These are phyloP conservation scores for Anhinga anhinga DNA, from an alignment of 2,113 vertebrate genomes.

Conservation along the genomic window DNA sequence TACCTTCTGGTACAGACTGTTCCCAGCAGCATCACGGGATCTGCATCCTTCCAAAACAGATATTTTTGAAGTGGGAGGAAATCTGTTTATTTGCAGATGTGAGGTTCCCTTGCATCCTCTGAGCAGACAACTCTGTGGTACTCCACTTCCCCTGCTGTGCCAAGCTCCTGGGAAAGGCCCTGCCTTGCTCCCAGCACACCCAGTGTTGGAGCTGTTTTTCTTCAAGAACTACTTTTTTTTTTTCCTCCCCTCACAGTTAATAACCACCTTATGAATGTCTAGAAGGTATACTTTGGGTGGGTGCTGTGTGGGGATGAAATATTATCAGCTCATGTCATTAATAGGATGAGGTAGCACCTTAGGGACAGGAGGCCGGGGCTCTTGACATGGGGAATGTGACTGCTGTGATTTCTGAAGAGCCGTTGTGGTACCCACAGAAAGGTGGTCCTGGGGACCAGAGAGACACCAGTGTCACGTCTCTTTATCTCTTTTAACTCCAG, in stretches of 20 bases:
- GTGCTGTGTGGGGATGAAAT: background rate
- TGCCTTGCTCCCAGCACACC: background rate
- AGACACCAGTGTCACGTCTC: background rate
- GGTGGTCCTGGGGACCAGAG: background rate
- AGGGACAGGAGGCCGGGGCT: background rate
- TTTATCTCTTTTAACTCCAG: constrained; percentile 63
- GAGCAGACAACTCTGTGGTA: background rate
- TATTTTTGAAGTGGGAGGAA: background rate
- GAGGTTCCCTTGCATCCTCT: background rate
- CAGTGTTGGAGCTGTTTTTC: background rate
- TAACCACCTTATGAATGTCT: background rate
- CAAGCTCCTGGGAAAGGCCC: background rate
- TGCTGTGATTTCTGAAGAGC: background rate
- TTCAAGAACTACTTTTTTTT: background rate
- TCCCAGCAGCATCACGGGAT: background rate
- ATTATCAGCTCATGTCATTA: background rate
- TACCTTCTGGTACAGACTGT: background rate
- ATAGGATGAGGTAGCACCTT: background rate
- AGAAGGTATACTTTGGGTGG: background rate
- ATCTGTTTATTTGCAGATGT: constrained; percentile 22
- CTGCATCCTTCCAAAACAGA: background rate
- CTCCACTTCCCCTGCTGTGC: background rate
- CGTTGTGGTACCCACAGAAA: background rate
- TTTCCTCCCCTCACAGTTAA: background rate
- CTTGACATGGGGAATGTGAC: background rate